Conservation (phyloP, 2,113 vertebrate genomes). For the Dasyornis broadbenti region DNA sequence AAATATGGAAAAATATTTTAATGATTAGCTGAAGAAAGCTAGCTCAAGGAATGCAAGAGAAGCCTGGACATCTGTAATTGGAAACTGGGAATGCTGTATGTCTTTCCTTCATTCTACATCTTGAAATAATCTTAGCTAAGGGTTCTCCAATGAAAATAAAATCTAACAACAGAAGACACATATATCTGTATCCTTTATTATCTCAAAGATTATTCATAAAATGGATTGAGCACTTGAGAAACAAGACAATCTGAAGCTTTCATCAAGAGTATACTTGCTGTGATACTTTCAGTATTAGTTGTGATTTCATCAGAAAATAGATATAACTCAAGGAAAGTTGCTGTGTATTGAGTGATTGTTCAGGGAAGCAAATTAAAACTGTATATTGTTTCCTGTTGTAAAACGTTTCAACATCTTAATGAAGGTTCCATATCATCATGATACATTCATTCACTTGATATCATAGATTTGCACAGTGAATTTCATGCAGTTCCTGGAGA, state of each 20-base stretch:
- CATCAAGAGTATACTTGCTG: background rate
- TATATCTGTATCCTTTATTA: background rate
- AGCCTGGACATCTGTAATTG: background rate
- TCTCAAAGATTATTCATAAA: background rate
- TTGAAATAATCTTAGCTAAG: background rate
- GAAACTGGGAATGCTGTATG: background rate
- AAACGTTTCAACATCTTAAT: constrained; percentile 38
- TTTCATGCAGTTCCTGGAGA: background rate
- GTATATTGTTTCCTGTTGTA: background rate
- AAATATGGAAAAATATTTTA: background rate
- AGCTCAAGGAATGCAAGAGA: background rate
- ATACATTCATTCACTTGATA: background rate
- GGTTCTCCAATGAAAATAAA: background rate
- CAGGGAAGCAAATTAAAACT: background rate
- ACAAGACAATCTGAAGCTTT: background rate
- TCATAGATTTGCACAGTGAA: background rate
- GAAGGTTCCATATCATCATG: constrained; percentile 7
- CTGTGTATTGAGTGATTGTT: constrained; percentile 7
- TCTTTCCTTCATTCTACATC: background rate
- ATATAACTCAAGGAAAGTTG: background rate
- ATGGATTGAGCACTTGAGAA: background rate
- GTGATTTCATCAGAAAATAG: constrained; percentile 2
- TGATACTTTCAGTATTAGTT: background rate
- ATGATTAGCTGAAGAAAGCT: background rate
- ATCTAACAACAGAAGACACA: background rate